Base-by-base conservation (phyloP, 2,888 invertebrate species). In the Elmis aenea region DNA sequence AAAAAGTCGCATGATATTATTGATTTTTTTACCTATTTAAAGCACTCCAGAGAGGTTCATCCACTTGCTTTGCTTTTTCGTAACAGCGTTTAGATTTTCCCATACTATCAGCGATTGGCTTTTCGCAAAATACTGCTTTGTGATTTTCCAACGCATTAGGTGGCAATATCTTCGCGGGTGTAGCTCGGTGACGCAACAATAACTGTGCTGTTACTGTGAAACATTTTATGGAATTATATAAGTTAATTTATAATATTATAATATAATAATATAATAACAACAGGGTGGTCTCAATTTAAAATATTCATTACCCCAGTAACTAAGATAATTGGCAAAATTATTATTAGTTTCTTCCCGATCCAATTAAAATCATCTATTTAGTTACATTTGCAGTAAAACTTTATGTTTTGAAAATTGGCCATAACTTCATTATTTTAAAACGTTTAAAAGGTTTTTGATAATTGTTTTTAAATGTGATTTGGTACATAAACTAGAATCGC, bases 121-220 rank as follows among this genome's bases (percentile, higher is more conserved):
- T 83, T 59, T 83, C 83, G 50, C 80, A 80, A 58, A 80, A 81
- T 0, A 83, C 79, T 11, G 76, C 74, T 55, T 82, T 83, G 42
- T 73, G 70, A 33, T 70, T 66, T 5, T 69, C 63, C 22, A 80
- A 61, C 1, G 76, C 70, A n/a, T 38, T 68, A 69, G 1, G 67
- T 67, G 0, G 78, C 73, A 10, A 78, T 73, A 3, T 61, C 64
- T 50, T 76, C 75, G 52, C 80, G 80, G 1, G 77, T 72, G 58
- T 61, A 69, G 0, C 79, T 80, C 1, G 80, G 79, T 0, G 78
- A 75, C 1, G 71, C 69, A 11, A 79, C 70, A 33, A 80, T 58
- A 0, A 79, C 70, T 8, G n/a, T n/a, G 71, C 71, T 23, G 69
- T 63, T 1, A 77, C 66, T 2, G 76, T 76, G 46, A 3, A 50